A percentile compares a stretch with the other conserved stretches of the same genome.
Conservation (phyloP, 2,888 invertebrate species). For the Laothoe populi region DNA sequence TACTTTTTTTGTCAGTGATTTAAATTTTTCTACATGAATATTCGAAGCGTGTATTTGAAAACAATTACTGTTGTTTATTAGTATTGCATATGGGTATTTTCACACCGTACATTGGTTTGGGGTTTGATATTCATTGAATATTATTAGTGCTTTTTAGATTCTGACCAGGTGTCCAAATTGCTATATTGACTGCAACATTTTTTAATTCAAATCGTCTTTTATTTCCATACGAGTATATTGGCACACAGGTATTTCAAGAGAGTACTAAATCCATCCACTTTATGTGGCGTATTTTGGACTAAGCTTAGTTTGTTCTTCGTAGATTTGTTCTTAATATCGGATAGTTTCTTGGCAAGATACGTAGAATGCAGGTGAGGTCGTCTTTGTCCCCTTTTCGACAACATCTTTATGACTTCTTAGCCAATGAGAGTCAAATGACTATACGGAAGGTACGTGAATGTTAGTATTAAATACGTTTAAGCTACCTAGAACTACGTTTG, state of each 20-base stretch:
- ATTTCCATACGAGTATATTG: background rate
- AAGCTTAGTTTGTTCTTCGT: background rate
- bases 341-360: constrained; percentile 25
- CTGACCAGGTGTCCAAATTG: background rate
- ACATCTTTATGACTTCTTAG: constrained; percentile 24
- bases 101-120: constrained; percentile 1
- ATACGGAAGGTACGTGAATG: constrained; percentile 21
- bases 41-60: constrained; percentile 20
- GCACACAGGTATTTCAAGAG: background rate
- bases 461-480: constrained; percentile 11
- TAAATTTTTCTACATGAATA: constrained; percentile 19
- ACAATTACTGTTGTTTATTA: constrained; percentile 16
- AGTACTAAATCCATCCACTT: background rate
- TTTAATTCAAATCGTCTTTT: constrained; percentile 1
- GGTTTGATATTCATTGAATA: constrained; percentile 10
- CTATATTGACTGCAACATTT: background rate
- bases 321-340: constrained; percentile 15
- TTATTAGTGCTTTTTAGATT: constrained; percentile 7
- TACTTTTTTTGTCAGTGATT: constrained; percentile 20
- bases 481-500: constrained; percentile 3
- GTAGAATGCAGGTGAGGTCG: constrained; percentile 23
- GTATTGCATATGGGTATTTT: background rate
- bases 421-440: constrained; percentile 22
- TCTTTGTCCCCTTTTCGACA: constrained; percentile 22
- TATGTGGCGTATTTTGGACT: constrained; percentile 11